phyloP scores from a whole-genome alignment of 1,140 invertebrate species.

The Drosophila mauritiana region DNA sequence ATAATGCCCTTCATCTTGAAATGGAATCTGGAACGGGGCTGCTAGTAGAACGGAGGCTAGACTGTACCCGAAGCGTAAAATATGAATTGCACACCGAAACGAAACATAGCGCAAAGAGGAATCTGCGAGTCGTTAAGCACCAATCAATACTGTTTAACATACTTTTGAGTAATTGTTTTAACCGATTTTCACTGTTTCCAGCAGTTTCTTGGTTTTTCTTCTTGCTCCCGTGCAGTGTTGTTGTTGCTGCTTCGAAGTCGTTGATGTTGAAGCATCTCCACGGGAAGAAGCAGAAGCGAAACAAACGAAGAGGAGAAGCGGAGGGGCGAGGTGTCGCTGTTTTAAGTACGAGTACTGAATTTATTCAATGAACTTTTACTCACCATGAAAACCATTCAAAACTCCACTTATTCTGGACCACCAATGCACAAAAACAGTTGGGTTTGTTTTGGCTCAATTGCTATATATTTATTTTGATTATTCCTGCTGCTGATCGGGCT shows the following conservation, averaged over 20 bases:
- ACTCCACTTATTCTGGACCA: conserved; percentile 62
- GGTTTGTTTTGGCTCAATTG: conserved; percentile 49
- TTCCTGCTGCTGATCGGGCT: conserved; percentile 59
- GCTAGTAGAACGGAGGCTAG: not conserved
- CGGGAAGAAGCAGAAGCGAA: conserved; percentile 19
- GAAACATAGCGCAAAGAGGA: conserved; percentile 3
- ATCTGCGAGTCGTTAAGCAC: not conserved
- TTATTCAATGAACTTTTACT: conserved; percentile 75
- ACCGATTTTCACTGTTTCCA: conserved; percentile 8
- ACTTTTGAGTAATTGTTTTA: not conserved
- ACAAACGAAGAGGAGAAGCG: conserved; percentile 7
- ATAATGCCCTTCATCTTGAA: not conserved
- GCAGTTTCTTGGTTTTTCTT: conserved; percentile 1
- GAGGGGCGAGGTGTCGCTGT: conserved; percentile 16
- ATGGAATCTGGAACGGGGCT: not conserved
- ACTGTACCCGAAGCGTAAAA: conserved; percentile 15
- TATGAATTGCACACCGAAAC: conserved; percentile 3
- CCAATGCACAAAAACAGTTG: conserved; percentile 72
- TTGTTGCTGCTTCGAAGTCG: conserved; percentile 11
- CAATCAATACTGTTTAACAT: conserved; percentile 11
- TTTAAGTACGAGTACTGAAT: conserved; percentile 41
- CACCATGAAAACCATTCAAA: conserved; percentile 69
- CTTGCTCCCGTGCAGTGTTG: conserved; percentile 5
- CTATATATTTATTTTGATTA: conserved; percentile 66
- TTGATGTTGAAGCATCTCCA: conserved; percentile 27